Conservation (phyloP, 2,113 vertebrate genomes). For the Microcebus ravelobensis region DNA sequence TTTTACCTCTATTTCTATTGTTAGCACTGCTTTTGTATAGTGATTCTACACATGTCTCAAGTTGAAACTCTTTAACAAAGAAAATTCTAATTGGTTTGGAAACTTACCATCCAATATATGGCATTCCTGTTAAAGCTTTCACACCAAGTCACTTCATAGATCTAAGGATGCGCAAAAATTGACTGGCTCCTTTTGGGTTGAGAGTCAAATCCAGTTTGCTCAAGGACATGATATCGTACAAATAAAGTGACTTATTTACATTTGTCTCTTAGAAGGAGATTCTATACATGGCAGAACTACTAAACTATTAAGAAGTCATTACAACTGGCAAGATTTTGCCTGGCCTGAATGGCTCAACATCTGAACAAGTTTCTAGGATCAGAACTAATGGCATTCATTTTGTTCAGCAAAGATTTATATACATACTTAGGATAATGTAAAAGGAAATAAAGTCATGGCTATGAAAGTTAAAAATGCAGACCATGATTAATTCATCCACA, state of each 20-base stretch:
- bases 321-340: background rate
- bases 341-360: background rate
- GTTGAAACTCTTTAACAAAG: background rate
- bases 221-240: background rate
- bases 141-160: background rate
- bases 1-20: background rate
- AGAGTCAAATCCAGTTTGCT: background rate
- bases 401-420: background rate
- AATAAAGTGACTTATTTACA: background rate
- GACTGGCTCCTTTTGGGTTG: background rate
- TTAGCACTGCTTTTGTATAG: background rate
- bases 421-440: background rate
- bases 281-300: rapidly evolving
- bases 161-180: background rate
- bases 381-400: background rate
- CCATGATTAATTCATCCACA: background rate
- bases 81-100: background rate
- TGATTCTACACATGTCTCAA: background rate
- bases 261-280: background rate
- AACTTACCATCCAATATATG: background rate
- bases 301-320: background rate
- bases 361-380: background rate
- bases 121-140: background rate
- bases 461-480: background rate
- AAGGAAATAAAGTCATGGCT: background rate